Base-by-base conservation (phyloP, 1,140 invertebrate genomes). In the Augochlora pura region DNA sequence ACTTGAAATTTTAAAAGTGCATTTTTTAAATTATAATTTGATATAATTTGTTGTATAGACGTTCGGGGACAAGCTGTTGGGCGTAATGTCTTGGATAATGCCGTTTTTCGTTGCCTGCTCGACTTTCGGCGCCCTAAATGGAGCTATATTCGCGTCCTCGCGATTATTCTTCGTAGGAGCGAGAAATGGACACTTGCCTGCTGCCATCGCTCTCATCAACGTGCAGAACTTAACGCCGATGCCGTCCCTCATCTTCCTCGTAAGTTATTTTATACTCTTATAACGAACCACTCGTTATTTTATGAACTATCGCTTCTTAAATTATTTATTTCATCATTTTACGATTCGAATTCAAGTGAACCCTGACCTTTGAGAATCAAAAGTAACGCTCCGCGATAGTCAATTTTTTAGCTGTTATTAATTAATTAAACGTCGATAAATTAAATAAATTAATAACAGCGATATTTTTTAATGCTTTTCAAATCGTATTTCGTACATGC, bases 111-210 rank as follows among this genome's bases (percentile, higher is more conserved):
- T 98, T 7, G 97, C 97, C 2, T 94, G 97, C 21, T 97, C 97
- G 0, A 96, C 97, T 10, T 95, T 98, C 86, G 97, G 97, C 46
- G 97, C 97, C 8, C 91, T 98, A 2, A 97, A 97, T 81, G 97
- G 98, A 49, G 97, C 97, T 82, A 97, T 98, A 60, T 98, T 98
- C 95, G 96, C 97, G n/a, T 97, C 96, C 18, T 96, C 96, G 38
- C 93, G 98, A 77, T 96, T 99, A 94, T 97, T 98, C 88, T 99
- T 98, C 92, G 97, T 98, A 16, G 98, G 97, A 63, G 98, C 98
- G 0, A 94, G 97, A 62, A 97, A 98, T 88, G 97, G 97, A 25
- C 98, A 99, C 89, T 96, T 99, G 91, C 98, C 98, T 0, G 93
- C 95, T 14, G 93, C 97, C 52, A 94, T 99, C 25, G 96, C 97